Percentiles rank a stretch among this genome's conserved stretches.
These are phyloP conservation scores for Alaudala cheleensis DNA, from an alignment of 2,113 vertebrate genomes.

Conservation along the genomic window DNA sequence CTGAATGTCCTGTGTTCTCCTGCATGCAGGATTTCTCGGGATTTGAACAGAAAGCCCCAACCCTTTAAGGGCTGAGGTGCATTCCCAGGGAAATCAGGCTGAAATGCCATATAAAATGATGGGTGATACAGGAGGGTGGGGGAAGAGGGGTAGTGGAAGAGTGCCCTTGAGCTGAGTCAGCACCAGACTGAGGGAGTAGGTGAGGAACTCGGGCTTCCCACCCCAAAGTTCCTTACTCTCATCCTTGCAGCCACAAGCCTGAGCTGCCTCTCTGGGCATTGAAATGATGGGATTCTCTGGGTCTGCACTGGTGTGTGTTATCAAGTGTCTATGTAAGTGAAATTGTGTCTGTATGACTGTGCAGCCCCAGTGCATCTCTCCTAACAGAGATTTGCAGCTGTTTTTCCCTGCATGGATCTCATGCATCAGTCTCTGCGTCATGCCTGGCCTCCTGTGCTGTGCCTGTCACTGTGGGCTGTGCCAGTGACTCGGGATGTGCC, in stretches of 20 bases:
- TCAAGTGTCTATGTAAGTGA: accelerated
- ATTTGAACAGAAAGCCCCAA: background rate
- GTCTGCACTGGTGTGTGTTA: background rate
- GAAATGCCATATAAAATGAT: background rate
- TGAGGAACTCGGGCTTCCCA: background rate
- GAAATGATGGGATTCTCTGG: background rate
- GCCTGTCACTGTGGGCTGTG: accelerated
- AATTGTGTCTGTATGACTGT: accelerated
- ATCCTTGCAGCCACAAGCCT: background rate
- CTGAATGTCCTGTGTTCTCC: background rate
- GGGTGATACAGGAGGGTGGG: accelerated
- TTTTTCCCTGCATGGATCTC: accelerated
- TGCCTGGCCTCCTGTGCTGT: background rate
- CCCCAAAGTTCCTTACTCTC: background rate
- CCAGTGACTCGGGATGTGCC: accelerated
- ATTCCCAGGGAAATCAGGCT: background rate
- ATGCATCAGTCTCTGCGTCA: no score
- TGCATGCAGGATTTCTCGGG: background rate
- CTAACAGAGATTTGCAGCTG: accelerated
- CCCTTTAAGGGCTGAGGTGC: background rate
- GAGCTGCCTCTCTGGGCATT: background rate
- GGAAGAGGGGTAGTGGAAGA: no score
- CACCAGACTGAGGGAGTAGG: background rate
- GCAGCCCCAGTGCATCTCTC: background rate
- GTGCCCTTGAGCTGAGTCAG: background rate